These are phyloP conservation scores for Lonchura striata DNA, from an alignment of 2,113 vertebrate genomes.

Conservation along the genomic window DNA sequence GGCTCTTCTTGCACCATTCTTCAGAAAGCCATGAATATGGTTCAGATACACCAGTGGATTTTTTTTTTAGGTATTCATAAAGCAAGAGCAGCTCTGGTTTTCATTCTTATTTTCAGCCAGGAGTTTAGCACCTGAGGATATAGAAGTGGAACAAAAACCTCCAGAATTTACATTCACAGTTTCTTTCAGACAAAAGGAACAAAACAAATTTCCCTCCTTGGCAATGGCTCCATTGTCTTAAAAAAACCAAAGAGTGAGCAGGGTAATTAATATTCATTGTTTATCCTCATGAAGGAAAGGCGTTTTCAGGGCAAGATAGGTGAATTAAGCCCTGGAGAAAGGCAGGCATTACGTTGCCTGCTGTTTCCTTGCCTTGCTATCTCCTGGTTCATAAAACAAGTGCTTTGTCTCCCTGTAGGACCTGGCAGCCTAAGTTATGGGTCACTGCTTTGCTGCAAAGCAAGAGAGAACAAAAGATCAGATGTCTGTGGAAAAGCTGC, in stretches of 20 bases:
- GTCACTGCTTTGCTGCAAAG: background rate
- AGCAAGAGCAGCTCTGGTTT: background rate
- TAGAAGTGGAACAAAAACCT: background rate
- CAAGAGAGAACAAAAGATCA: background rate
- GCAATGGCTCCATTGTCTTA: background rate
- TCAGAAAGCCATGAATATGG: background rate
- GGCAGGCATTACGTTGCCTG: background rate
- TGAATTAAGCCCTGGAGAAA: background rate
- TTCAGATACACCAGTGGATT: background rate
- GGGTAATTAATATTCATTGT: background rate
- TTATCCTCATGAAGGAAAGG: background rate
- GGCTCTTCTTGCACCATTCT: background rate
- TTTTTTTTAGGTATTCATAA: background rate
- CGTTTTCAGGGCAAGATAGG: background rate
- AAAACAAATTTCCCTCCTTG: background rate
- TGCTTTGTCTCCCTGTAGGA: background rate
- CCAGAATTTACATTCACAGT: background rate
- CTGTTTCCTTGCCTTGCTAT: background rate
- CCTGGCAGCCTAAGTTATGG: background rate
- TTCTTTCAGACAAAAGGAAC: background rate
- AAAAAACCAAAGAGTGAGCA: background rate
- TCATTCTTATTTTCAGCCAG: background rate
- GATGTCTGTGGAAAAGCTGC: accelerated
- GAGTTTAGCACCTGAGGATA: background rate
- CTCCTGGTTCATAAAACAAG: background rate